A percentile compares a stretch with the other conserved stretches of the same genome.
Conservation (phyloP, 2,797 vertebrate genomes). For the Pangasius mekongensis region DNA sequence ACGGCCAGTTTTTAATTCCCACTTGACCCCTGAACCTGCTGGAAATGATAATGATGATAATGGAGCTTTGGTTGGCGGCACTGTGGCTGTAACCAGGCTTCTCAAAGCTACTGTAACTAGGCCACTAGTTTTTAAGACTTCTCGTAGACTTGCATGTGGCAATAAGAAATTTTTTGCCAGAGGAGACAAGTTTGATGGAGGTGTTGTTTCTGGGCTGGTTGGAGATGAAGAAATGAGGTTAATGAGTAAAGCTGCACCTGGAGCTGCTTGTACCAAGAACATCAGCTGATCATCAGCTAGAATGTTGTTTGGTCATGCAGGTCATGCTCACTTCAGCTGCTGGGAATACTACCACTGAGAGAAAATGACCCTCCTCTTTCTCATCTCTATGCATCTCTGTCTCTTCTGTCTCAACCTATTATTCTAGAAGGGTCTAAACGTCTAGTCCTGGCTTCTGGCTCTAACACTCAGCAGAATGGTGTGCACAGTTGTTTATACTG, state of each 20-base stretch:
- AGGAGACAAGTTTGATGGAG: not conserved
- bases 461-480: not conserved
- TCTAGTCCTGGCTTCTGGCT: not conserved
- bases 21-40: conserved; percentile 79
- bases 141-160: not conserved
- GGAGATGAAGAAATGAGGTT: conserved; percentile 1
- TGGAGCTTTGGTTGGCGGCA: conserved; percentile 68
- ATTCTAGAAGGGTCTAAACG: not conserved
- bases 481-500: conserved; percentile 17
- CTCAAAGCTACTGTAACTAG: conserved; percentile 41
- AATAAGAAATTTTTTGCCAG: not conserved
- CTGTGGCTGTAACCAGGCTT: conserved; percentile 37
- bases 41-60: conserved; percentile 89
- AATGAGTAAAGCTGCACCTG: not conserved
- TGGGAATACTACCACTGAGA: conserved; percentile 23
- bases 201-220: conserved; percentile 18
- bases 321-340: conserved; percentile 30
- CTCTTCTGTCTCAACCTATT: not conserved
- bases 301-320: conserved; percentile 17
- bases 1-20: conserved; percentile 83
- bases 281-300: not conserved
- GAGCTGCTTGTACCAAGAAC: not conserved
- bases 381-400: not conserved
- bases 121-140: not conserved
- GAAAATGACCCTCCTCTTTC: not conserved